A percentile compares a stretch with the other conserved stretches of the same genome.
phyloP scores from a whole-genome alignment of 1,140 invertebrate species.

The Phymorhynchus buccinoides region DNA sequence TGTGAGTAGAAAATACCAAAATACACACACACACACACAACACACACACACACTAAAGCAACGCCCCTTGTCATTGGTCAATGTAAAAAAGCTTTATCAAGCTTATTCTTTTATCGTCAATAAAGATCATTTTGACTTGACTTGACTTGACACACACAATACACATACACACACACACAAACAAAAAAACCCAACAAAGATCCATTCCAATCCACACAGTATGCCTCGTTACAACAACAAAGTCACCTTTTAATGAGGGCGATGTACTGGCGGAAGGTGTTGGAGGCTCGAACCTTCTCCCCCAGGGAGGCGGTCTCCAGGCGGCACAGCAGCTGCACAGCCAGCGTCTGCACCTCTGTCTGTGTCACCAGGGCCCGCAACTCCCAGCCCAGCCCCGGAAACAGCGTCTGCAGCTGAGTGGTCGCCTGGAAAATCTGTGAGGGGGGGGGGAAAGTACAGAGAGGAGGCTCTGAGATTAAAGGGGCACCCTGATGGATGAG shows the following conservation, averaged over 20 bases:
- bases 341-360: conserved; percentile 86
- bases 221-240: background rate
- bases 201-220: background rate
- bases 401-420: conserved; percentile 60
- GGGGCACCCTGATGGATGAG: too few species aligned
- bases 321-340: conserved; percentile 86
- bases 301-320: conserved; percentile 51
- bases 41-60: too few species aligned
- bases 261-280: conserved; percentile 52
- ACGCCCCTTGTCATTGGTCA: too few species aligned
- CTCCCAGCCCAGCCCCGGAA: conserved; percentile 61
- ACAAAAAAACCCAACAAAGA: background rate
- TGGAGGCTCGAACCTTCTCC: conserved; percentile 57
- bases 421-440: conserved; percentile 61
- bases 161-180: background rate
- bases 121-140: too few species aligned
- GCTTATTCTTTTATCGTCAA: too few species aligned
- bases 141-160: background rate
- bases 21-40: too few species aligned
- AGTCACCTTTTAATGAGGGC: conserved; percentile 43
- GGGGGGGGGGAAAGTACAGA: background rate
- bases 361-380: conserved; percentile 84
- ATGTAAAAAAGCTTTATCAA: too few species aligned
- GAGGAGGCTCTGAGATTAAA: too few species aligned
- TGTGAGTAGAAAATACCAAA: too few species aligned